phyloP scores from a whole-genome alignment of 2,888 invertebrate genomes.

The Drosophila neotestacea region DNA sequence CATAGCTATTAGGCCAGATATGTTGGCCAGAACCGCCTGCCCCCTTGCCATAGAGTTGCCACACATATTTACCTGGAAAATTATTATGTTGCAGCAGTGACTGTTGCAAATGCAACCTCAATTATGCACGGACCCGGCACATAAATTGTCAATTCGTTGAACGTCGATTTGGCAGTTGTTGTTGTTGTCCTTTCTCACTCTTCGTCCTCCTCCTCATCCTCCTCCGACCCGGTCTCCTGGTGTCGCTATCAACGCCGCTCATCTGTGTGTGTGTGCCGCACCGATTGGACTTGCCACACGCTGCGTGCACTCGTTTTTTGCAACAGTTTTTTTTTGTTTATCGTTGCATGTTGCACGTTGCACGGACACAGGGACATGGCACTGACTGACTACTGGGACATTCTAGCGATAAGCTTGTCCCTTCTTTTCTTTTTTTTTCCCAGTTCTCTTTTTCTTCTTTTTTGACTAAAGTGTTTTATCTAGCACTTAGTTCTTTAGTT shows the following conservation, averaged over 20 bases:
- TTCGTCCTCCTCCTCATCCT: neutral
- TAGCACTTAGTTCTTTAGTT: slow-evolving; percentile 63
- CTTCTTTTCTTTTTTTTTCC: slow-evolving; percentile 9
- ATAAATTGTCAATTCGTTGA: slow-evolving; percentile 78
- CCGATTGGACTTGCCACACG: slow-evolving; percentile 35
- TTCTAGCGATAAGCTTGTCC: slow-evolving; percentile 40
- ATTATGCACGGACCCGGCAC: slow-evolving; percentile 73
- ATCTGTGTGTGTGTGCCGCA: slow-evolving; percentile 21
- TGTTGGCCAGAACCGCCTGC: neutral
- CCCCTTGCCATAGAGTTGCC: slow-evolving; percentile 16
- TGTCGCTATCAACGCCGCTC: slow-evolving; percentile 33
- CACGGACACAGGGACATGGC: slow-evolving; percentile 4
- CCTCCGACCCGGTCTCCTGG: slow-evolving; percentile 29
- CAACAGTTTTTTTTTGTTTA: slow-evolving; percentile 66
- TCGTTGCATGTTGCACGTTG: slow-evolving; percentile 13
- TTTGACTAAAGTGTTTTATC: slow-evolving; percentile 70
- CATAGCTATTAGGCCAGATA: slow-evolving; percentile 67
- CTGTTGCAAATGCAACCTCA: slow-evolving; percentile 61
- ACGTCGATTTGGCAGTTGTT: slow-evolving; percentile 35
- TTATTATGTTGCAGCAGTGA: slow-evolving; percentile 51
- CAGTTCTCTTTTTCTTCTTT: neutral
- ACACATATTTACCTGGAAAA: slow-evolving; percentile 62
- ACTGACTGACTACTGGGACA: slow-evolving; percentile 50
- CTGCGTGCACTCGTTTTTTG: slow-evolving; percentile 66
- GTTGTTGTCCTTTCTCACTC: slow-evolving; percentile 17